Percentiles rank a stretch among this genome's conserved stretches.
Conservation (phyloP, 2,888 invertebrate species). For the Callyntrura guangdongensis region DNA sequence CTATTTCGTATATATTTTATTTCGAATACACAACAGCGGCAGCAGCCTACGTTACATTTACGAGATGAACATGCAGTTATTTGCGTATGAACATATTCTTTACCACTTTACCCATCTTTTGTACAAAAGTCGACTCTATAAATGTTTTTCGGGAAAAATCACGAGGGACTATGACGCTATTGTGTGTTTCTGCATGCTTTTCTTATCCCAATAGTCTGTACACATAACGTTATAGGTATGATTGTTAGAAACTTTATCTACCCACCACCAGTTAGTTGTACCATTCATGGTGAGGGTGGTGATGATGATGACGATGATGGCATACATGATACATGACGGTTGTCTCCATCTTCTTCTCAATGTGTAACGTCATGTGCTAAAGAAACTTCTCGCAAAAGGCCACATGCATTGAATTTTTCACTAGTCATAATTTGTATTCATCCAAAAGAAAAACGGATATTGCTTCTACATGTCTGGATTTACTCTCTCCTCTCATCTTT, state of each 20-base stretch:
- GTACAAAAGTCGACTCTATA: slow-evolving; percentile 63
- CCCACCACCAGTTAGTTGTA: neutral
- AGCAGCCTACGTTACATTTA: neutral
- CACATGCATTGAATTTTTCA: slow-evolving; percentile 70
- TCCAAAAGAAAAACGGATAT: slow-evolving; percentile 75
- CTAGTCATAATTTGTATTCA: slow-evolving; percentile 72
- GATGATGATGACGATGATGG: slow-evolving; percentile 33
- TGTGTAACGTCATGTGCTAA: neutral
- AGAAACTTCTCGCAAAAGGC: slow-evolving; percentile 33
- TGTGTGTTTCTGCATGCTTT: slow-evolving; percentile 1
- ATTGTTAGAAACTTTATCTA: slow-evolving; percentile 43
- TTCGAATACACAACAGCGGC: neutral
- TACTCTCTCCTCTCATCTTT: slow-evolving; percentile 58
- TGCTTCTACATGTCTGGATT: slow-evolving; percentile 70
- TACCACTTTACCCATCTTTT: slow-evolving; percentile 50
- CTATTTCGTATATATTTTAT: neutral
- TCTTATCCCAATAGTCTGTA: slow-evolving; percentile 18
- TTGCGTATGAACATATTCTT: slow-evolving; percentile 43
- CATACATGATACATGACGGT: slow-evolving; percentile 39
- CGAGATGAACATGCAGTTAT: slow-evolving; percentile 22
- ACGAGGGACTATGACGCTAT: slow-evolving; percentile 69
- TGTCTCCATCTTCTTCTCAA: slow-evolving; percentile 16
- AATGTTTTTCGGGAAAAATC: slow-evolving; percentile 70
- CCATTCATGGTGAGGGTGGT: neutral
- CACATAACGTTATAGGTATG: slow-evolving; percentile 24